These are phyloP conservation scores for Operophtera brumata DNA, from an alignment of 2,888 invertebrate species.

Conservation along the genomic window DNA sequence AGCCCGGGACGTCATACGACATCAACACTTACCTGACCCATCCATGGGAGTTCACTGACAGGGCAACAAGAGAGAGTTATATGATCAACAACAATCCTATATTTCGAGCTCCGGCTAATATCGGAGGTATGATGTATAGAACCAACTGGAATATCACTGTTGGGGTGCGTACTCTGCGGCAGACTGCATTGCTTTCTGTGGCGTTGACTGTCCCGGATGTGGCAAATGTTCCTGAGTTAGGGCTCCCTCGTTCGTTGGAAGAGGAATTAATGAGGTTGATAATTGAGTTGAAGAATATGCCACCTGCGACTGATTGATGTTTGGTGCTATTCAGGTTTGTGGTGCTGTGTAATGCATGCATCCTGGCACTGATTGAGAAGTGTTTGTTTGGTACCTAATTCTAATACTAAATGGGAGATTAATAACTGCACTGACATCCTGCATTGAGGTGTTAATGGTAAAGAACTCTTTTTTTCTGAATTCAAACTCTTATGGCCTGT, in stretches of 20 bases:
- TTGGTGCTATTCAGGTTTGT: background rate
- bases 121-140: slow-evolving; percentile 56
- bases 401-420: too few species aligned
- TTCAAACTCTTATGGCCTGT: too few species aligned
- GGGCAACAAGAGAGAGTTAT: slow-evolving; percentile 83
- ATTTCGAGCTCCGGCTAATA: slow-evolving; percentile 64
- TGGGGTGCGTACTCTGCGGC: slow-evolving; percentile 72
- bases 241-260: slow-evolving; percentile 64
- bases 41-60: slow-evolving; percentile 91
- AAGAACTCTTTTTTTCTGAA: too few species aligned
- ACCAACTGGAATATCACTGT: slow-evolving; percentile 77
- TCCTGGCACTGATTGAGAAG: slow-evolving; percentile 1
- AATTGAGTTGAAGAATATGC: slow-evolving; percentile 24
- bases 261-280: slow-evolving; percentile 51
- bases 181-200: slow-evolving; percentile 66
- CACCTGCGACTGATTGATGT: slow-evolving; percentile 10
- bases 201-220: slow-evolving; percentile 56
- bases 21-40: slow-evolving; percentile 90
- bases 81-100: slow-evolving; percentile 77
- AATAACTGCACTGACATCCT: too few species aligned
- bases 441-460: too few species aligned
- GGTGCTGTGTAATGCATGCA: background rate
- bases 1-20: slow-evolving; percentile 78
- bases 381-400: too few species aligned
- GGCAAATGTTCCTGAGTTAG: slow-evolving; percentile 54